A percentile compares a stretch with the other conserved stretches of the same genome.
phyloP scores from a whole-genome alignment of 2,888 invertebrate genomes.

The Acleris laterana region DNA sequence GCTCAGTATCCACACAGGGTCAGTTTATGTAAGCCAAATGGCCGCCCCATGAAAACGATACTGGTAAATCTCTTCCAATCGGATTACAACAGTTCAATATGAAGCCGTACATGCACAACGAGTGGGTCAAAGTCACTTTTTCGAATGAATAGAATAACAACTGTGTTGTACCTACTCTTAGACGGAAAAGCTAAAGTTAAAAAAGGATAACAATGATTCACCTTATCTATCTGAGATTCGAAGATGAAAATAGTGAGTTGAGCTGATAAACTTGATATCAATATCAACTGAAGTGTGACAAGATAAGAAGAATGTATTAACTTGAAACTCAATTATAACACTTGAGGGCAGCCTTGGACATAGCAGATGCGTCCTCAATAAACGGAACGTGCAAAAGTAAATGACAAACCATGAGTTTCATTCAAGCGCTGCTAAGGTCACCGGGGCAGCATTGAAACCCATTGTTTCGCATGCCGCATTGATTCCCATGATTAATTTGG shows the following conservation, averaged over 20 bases:
- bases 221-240: neutral
- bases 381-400: slow-evolving; percentile 26
- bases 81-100: slow-evolving; percentile 57
- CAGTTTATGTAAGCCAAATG: slow-evolving; percentile 18
- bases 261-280: slow-evolving; percentile 9
- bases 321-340: slow-evolving; percentile 19
- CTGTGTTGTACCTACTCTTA: neutral
- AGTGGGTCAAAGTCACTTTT: slow-evolving; percentile 57
- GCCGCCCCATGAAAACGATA: slow-evolving; percentile 32
- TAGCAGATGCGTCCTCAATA: slow-evolving; percentile 20
- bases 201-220: slow-evolving; percentile 2
- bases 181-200: neutral
- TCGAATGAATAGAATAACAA: too few relatives aligned
- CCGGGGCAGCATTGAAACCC: slow-evolving; percentile 36
- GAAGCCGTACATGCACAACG: slow-evolving; percentile 54
- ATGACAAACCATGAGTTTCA: slow-evolving; percentile 29
- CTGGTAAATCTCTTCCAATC: slow-evolving; percentile 56
- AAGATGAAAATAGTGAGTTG: slow-evolving; percentile 14
- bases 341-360: slow-evolving; percentile 23
- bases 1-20: slow-evolving; percentile 8
- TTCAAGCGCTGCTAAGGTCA: slow-evolving; percentile 37
- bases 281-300: slow-evolving; percentile 13
- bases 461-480: slow-evolving; percentile 41
- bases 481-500: slow-evolving; percentile 42
- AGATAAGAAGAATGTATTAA: slow-evolving; percentile 10